Conservation (phyloP, 2,888 invertebrate species). For the Aspidiotus rigidus region DNA sequence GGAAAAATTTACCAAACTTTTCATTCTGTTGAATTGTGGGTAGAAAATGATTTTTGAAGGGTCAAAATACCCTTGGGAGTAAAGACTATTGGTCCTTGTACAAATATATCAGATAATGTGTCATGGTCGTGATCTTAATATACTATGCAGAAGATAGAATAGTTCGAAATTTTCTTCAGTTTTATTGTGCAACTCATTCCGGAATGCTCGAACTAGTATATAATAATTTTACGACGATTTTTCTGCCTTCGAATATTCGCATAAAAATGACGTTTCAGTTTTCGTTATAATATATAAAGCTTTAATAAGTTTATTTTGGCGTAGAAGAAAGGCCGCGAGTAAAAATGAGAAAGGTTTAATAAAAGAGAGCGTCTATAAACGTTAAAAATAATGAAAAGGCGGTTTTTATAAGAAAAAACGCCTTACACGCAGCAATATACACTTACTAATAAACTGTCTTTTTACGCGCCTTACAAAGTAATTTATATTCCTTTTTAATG, state of each 20-base stretch:
- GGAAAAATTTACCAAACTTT: no score
- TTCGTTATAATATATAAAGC: neutral
- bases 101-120: no score
- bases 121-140: no score
- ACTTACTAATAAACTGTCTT: conserved; percentile 26
- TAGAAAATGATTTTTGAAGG: no score
- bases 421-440: conserved; percentile 16
- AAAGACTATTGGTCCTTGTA: no score
- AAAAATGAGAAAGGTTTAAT: conserved; percentile 9
- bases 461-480: conserved; percentile 28
- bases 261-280: conserved; percentile 14
- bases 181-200: no score
- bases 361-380: conserved; percentile 17
- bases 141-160: no score
- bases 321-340: conserved; percentile 5
- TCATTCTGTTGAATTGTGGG: no score
- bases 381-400: conserved; percentile 25
- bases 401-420: conserved; percentile 26
- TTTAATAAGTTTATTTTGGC: conserved; percentile 19
- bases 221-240: no score
- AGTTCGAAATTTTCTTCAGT: no score
- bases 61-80: no score
- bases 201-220: no score
- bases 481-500: conserved; percentile 28
- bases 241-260: neutral